phyloP scores from a whole-genome alignment of 2,888 invertebrate species.

The Xylocampa areola region DNA sequence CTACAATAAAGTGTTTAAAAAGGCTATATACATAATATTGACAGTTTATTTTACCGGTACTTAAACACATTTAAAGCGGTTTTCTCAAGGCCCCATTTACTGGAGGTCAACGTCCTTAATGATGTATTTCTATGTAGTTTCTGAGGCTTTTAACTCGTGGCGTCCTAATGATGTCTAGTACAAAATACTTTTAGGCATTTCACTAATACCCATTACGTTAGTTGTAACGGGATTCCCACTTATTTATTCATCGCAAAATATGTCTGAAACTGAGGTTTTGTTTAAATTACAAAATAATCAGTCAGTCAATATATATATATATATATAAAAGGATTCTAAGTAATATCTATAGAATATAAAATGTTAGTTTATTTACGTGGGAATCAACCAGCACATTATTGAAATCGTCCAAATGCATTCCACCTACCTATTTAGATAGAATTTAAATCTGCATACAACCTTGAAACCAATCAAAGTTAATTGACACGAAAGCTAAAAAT shows the following conservation, averaged over 20 bases:
- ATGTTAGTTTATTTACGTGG: conserved; percentile 11
- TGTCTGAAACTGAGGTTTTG: too few relatives aligned
- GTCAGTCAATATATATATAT: too few relatives aligned
- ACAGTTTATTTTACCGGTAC: neutral
- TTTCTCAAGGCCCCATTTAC: conserved; percentile 7
- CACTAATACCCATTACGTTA: conserved; percentile 11
- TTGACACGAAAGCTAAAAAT: conserved; percentile 47
- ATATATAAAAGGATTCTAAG: too few relatives aligned
- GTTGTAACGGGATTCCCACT: conserved; percentile 1
- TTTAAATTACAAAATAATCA: too few relatives aligned
- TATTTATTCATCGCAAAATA: too few relatives aligned
- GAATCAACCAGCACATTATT: conserved; percentile 5
- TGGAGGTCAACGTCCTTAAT: conserved; percentile 20
- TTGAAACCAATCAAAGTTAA: conserved; percentile 35
- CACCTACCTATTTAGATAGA: conserved; percentile 5
- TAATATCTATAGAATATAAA: too few relatives aligned
- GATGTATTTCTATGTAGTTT: conserved; percentile 14
- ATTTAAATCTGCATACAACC: conserved; percentile 27
- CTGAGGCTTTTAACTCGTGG: conserved; percentile 23
- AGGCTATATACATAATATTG: neutral
- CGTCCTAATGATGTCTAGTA: conserved; percentile 13
- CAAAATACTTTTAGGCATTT: conserved; percentile 30
- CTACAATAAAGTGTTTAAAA: neutral
- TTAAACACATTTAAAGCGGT: conserved; percentile 7
- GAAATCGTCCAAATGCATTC: conserved; percentile 5